Conservation (phyloP, 2,797 vertebrate genomes). For the Aselliscus stoliczkanus region DNA sequence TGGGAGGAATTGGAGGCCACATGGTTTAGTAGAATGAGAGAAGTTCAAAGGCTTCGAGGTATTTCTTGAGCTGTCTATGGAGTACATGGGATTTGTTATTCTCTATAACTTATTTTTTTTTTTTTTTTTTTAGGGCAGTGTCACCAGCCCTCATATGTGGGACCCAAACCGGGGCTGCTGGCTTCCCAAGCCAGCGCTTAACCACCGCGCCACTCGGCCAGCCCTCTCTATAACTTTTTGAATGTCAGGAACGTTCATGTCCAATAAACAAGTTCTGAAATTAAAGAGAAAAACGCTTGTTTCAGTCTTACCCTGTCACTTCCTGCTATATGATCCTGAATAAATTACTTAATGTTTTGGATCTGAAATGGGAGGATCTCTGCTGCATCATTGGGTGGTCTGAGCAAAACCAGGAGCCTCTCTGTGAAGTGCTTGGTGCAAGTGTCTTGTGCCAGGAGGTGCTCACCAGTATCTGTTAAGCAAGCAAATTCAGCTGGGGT, state of each 20-base stretch:
- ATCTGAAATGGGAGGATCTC: not conserved
- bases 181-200: too few relatives aligned
- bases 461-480: not conserved
- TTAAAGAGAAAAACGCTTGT: not conserved
- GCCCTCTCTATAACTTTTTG: not conserved
- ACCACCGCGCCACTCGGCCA: too few relatives aligned
- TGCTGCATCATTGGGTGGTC: not conserved
- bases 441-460: not conserved
- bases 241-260: not conserved
- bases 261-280: not conserved
- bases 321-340: not conserved
- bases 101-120: too few relatives aligned
- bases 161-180: too few relatives aligned
- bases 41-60: not conserved
- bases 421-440: not conserved
- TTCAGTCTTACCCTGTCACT: not conserved
- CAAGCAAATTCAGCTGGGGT: not conserved
- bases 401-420: not conserved
- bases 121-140: too few relatives aligned
- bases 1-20: not conserved
- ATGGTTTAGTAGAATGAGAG: not conserved
- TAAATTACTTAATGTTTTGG: not conserved
- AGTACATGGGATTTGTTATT: too few relatives aligned
- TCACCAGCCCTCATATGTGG: too few relatives aligned
- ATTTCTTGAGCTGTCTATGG: not conserved